Base-by-base conservation (phyloP, 2,888 invertebrate genomes). In the Habrosyne pyritoides region DNA sequence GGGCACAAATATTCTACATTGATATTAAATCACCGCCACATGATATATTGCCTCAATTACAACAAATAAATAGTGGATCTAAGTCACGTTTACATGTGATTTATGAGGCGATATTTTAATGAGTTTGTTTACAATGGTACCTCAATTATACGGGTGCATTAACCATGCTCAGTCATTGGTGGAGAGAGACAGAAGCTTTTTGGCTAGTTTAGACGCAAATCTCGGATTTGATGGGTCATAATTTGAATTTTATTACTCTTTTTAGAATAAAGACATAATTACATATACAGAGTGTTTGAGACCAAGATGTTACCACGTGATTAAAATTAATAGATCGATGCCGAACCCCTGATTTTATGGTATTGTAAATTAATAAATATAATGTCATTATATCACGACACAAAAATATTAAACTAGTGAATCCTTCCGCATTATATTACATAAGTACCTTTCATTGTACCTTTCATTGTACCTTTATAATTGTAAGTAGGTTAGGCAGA, bases 111-210 rank as follows among this genome's bases (percentile, higher is more conserved):
- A n/a, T 28, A 18, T 28, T 28, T 18, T n/a, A 55, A 18, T 48
- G 46, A 53, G 22, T 52, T 60, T 0, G 30, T 18, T 7, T 2
- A 42, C 63, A 42, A 53, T 70, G 56, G 77, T 83, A 79, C 47
- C 33, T 8, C 56, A 47, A 42, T 50, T 46, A 55, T 59, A 62
- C 53, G 57, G 67, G 75, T 77, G 78, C 81, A 80, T 81, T 81
- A 76, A 78, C 78, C 73, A 81, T 71, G 73, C 69, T 68, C 69
- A 65, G 69, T 70, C 69, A 64, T 63, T 66, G 64, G 59, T 59
- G 55, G 60, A 66, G 56, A 60, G 64, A 67, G 66, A 59, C 67
- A 69, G 63, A 67, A 61, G 59, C 53, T 59, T 67, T 64, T 67
- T 68, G 69, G 56, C 56, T 63, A 56, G 54, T 60, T 65, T 63